phyloP scores from a whole-genome alignment of 2,888 invertebrate species.

The Drosophila koepferae region DNA sequence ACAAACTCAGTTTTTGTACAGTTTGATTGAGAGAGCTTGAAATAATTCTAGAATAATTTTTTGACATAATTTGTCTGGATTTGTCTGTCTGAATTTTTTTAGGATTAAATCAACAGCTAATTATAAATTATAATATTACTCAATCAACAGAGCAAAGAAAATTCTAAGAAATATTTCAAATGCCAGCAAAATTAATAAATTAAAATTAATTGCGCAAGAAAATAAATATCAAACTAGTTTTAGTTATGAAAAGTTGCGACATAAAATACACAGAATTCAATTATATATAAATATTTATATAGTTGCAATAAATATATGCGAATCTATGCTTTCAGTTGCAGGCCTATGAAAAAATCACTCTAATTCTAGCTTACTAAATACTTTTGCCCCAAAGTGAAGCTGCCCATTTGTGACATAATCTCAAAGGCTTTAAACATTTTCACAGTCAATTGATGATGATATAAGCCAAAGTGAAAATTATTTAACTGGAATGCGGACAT shows the following conservation, averaged over 20 bases:
- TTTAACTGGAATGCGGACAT: conserved; percentile 2
- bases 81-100: too few species aligned
- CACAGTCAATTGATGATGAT: neutral
- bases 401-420: neutral
- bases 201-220: neutral
- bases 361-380: neutral
- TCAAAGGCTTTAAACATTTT: neutral
- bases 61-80: too few species aligned
- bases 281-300: neutral
- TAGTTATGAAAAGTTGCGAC: neutral
- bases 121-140: neutral
- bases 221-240: conserved; percentile 3
- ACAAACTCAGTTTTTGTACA: neutral
- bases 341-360: neutral
- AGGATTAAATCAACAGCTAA: neutral
- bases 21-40: neutral
- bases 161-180: neutral
- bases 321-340: too few species aligned
- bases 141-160: neutral
- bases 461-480: conserved; percentile 1
- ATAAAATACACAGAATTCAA: too few species aligned
- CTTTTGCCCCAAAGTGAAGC: neutral
- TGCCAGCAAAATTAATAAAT: neutral
- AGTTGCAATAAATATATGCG: too few species aligned
- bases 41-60: too few species aligned